Evolutionary conservation across 2,888 invertebrate species (phyloP), one percentile per base, ranked within the genome.

Genomic region (Dryocosmus kuriphilus): DNA sequence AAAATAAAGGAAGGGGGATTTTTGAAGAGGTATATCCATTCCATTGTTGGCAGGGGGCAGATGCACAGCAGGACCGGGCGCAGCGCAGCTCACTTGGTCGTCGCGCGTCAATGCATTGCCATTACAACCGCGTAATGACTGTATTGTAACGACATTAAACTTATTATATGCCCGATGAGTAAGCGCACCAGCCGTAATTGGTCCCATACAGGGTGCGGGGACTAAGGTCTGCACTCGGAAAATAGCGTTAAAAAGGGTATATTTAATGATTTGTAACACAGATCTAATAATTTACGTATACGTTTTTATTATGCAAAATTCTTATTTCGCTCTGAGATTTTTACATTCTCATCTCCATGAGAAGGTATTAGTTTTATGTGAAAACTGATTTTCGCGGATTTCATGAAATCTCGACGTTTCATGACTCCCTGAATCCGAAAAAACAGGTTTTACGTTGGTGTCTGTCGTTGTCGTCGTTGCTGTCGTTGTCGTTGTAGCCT

Each of bases 21-120:
- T 74, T 74, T 74, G 35, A 51, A 57, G 60, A 74, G 60, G 74
- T 22, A 57, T 22, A 57, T 74, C 32, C 55, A 73, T 77, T 74
- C 78, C 77, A 79, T 82, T 78, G 78, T 80, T 61, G 76, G 71
- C 38, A 60, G 35, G 75, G 76, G 83, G 81, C 89, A 88, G 89
- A 89, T 89, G 88, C 83, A 63, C 67, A 76, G 74, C 77, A 81
- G 79, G 78, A 75, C 78, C 79, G 77, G 65, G 61, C 84, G 85
- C 83, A 82, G 61, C 84, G 85, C 83, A 82, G 83, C 82, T 84
- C 85, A 80, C 82, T 83, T 83, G 83, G 81, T 74, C 84, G 86
- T 86, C 86, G 82, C 82, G 87, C 85, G 78, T 87, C 86, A 88
- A 88, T 87, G 87, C 86, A 80, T 83, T 86, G 84, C 87, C 85